Evolutionary conservation across 2,888 invertebrate species (phyloP), one percentile per base, ranked within the genome.

Genomic region (Protonemura montana): DNA sequence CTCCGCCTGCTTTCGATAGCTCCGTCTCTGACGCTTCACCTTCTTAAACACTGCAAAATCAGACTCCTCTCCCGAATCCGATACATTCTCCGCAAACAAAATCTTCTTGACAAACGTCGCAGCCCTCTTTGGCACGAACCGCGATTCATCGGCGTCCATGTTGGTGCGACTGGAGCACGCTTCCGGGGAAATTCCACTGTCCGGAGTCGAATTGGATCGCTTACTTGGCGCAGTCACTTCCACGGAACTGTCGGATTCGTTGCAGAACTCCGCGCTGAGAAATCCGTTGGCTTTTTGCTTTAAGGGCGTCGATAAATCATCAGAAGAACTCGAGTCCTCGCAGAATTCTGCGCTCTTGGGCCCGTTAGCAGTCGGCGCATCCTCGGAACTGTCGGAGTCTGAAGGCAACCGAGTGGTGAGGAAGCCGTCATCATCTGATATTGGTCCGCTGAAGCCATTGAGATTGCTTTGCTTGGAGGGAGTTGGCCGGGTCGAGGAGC

Each of bases 161-260:
- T 59, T 59, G 1, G 59, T 21, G 1, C 59, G 59, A 87, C 92
- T 92, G 88, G 92, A 92, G 25, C 92, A 92, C 0, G 89, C 91
- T 0, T 89, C 91, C 0, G 92, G 92, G 0, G 91, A 91, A 0
- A 92, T 91, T 0, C 93, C 92, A 82, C 92, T 92, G 89, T 92
- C 92, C 0, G 92, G 92, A 0, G 92, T 92, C 16, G 86, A 87
- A 21, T 76, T 76, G 59, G 59, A 59, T 21, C 59, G 59, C 21
- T 59, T 59, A 10, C 16, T 59, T 21, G 59, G 59, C 59, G 59
- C 59, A 3, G 59, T 16, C 13, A 59, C 3, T 21, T 59, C 59
- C 16, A 21, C 21, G 1, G 59, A 59, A 13, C 59, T 59, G 59
- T 59, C 59, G 59, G 59, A 21, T 16, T 59, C 59, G 59, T 10